These are phyloP conservation scores for Drosophila pallidifrons DNA, from an alignment of 1,140 invertebrate species.

Conservation along the genomic window DNA sequence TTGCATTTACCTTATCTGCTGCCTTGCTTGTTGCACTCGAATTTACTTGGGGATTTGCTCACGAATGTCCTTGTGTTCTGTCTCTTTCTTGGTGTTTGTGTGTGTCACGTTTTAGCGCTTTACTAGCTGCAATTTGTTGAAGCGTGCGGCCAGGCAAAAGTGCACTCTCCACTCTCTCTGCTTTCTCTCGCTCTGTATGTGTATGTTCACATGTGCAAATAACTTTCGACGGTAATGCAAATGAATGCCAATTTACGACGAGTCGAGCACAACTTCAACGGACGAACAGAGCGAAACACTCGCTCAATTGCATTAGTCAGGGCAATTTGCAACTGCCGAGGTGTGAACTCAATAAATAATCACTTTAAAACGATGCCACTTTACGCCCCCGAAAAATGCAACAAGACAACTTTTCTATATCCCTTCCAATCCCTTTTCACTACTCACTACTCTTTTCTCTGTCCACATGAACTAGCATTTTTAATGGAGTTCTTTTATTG, in stretches of 20 bases:
- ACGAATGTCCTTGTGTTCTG: constrained; percentile 17
- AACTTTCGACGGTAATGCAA: constrained; percentile 80
- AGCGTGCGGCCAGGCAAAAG: constrained; percentile 63
- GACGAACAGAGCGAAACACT: not conserved
- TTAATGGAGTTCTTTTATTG: too few species aligned
- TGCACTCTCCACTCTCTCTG: not conserved
- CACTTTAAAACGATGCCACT: constrained; percentile 18
- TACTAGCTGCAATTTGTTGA: constrained; percentile 75
- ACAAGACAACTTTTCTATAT: not conserved
- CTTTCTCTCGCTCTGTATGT: too few species aligned
- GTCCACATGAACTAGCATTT: too few species aligned
- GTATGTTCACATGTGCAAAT: constrained; percentile 79
- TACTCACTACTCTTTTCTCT: not conserved
- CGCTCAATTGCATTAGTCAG: constrained; percentile 58
- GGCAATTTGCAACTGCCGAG: constrained; percentile 67
- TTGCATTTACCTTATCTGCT: constrained; percentile 41
- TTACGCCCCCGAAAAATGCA: not conserved
- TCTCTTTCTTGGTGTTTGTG: too few species aligned
- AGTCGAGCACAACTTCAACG: constrained; percentile 26
- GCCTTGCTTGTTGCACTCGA: constrained; percentile 61
- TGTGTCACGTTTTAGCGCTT: constrained; percentile 81
- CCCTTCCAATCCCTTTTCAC: not conserved
- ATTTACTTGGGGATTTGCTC: constrained; percentile 58
- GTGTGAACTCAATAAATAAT: constrained; percentile 68
- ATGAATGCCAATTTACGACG: constrained; percentile 80